Conservation (phyloP, 2,113 vertebrate genomes). For the Entomyzon cyanotis region DNA sequence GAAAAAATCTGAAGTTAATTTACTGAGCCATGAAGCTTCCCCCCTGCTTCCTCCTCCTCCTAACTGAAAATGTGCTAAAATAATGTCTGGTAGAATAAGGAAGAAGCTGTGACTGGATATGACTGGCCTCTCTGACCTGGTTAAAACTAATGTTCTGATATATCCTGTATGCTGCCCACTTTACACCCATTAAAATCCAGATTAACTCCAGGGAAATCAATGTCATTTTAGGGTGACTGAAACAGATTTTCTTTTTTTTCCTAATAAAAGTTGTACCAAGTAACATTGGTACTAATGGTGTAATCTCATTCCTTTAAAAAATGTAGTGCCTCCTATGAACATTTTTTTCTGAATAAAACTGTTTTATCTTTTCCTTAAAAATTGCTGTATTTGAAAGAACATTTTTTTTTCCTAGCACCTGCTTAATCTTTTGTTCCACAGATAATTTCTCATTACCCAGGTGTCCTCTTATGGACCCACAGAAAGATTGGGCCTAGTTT, state of each 20-base stretch:
- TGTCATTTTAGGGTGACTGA: background rate
- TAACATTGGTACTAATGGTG: background rate
- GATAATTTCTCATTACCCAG: slow-evolving; percentile 88
- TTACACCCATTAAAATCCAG: background rate
- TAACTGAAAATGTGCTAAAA: slow-evolving; percentile 22
- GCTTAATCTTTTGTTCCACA: slow-evolving; percentile 73
- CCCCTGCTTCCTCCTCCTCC: background rate
- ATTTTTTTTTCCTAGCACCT: slow-evolving; percentile 62
- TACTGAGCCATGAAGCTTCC: slow-evolving; percentile 20
- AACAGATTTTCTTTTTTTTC: background rate
- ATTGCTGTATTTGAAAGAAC: slow-evolving; percentile 59
- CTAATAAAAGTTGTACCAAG: background rate
- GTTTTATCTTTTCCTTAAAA: slow-evolving; percentile 52
- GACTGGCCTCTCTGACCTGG: background rate
- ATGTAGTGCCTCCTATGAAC: background rate
- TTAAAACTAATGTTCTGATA: background rate
- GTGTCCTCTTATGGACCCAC: slow-evolving; percentile 87
- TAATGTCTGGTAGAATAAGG: background rate
- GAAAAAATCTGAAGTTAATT: slow-evolving; percentile 24
- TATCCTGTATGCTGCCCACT: background rate
- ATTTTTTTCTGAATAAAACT: slow-evolving; percentile 36
- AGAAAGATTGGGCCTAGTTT: slow-evolving; percentile 87
- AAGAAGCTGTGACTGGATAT: slow-evolving; percentile 1
- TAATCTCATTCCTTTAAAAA: background rate
- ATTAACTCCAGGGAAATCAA: slow-evolving; percentile 1